Evolutionary conservation across 2,888 invertebrate species (phyloP).

Genomic region (Drosophila flavopinicola): DNA sequence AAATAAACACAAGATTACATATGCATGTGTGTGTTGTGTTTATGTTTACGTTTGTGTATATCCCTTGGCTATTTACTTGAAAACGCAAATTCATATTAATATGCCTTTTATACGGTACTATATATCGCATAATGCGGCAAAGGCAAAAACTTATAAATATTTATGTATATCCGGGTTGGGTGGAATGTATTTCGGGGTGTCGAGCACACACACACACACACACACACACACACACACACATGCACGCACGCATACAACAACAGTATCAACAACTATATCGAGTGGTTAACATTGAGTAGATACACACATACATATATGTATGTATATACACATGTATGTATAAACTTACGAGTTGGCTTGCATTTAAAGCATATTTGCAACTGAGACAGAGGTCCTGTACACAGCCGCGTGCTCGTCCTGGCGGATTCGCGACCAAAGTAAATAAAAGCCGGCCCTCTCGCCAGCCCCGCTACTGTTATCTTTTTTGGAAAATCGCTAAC

Average conservation of each 20-base stretch:
- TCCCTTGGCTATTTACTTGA: conserved; percentile 60
- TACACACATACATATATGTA: conserved; percentile 16
- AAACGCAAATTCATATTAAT: conserved; percentile 60
- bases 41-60: background rate
- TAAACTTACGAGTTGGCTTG: too few species aligned
- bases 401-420: conserved; percentile 18
- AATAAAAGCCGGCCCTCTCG: conserved; percentile 57
- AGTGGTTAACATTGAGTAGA: conserved; percentile 36
- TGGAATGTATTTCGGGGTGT: conserved; percentile 44
- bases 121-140: conserved; percentile 59
- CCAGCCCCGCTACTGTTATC: conserved; percentile 58
- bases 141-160: conserved; percentile 71
- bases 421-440: conserved; percentile 70
- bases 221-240: conserved; percentile 8
- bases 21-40: conserved; percentile 2
- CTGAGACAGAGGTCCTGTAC: conserved; percentile 35
- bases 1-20: background rate
- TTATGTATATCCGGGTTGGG: conserved; percentile 65
- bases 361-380: too few species aligned
- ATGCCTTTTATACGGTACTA: conserved; percentile 34
- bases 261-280: conserved; percentile 42
- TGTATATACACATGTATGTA: background rate
- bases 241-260: conserved; percentile 2
- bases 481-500: conserved; percentile 80
- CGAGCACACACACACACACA: conserved; percentile 48